Evolutionary conservation across 2,113 vertebrate genomes (phyloP).

Genomic region (Neolamprologus modestus): DNA sequence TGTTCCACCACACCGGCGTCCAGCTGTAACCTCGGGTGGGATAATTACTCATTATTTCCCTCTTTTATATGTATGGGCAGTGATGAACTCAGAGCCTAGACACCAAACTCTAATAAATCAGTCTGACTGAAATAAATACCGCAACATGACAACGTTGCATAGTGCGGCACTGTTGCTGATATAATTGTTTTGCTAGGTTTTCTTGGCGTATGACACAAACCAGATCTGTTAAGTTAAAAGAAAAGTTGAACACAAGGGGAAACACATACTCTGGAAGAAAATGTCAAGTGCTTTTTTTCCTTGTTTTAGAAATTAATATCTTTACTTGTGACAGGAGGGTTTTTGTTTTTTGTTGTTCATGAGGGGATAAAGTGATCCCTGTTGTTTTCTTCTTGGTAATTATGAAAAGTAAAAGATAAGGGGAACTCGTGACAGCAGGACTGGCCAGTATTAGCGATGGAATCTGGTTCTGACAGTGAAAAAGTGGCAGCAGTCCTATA

Average conservation of each 20-base stretch:
- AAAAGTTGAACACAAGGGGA: neutral
- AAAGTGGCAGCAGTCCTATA: neutral
- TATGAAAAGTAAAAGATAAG: neutral
- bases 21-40: neutral
- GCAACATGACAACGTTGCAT: neutral
- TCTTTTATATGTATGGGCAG: neutral
- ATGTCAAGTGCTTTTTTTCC: rapidly evolving
- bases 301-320: neutral
- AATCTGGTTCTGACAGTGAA: neutral
- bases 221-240: neutral
- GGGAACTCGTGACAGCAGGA: neutral
- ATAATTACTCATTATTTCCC: neutral
- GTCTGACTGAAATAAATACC: neutral
- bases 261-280: neutral
- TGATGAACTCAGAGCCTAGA: neutral
- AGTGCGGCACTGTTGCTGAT: neutral
- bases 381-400: neutral
- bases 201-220: neutral
- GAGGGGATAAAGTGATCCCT: neutral
- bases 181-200: neutral
- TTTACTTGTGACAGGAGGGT: neutral
- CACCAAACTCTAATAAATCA: neutral
- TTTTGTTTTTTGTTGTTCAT: neutral
- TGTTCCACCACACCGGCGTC: neutral
- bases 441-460: neutral